Conservation (phyloP, 2,113 vertebrate genomes). For the Sinocyclocheilus maitianheensis region DNA sequence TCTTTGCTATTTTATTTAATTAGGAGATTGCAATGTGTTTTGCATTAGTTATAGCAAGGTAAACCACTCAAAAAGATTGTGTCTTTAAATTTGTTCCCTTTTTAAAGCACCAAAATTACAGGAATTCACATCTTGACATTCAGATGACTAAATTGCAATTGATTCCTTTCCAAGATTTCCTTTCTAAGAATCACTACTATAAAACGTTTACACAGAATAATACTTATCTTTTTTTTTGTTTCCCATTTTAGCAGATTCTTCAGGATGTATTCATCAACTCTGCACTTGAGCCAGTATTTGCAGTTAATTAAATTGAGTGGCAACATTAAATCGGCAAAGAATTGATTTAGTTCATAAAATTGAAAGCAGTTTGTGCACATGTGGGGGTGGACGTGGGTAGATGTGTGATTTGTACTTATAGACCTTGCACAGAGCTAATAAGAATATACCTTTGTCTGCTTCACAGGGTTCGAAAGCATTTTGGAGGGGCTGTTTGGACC, state of each 20-base stretch:
- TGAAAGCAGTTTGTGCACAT: conserved; percentile 39
- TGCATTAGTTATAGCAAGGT: neutral
- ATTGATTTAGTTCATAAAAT: conserved; percentile 62
- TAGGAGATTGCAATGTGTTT: neutral
- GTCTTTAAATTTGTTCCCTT: neutral
- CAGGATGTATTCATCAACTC: neutral
- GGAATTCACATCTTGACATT: neutral
- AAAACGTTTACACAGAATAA: neutral
- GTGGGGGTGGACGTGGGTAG: conserved; percentile 21
- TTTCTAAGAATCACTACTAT: neutral
- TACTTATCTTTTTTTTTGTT: neutral
- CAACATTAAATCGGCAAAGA: conserved; percentile 65
- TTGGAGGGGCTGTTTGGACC: conserved; percentile 98
- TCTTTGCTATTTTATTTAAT: neutral
- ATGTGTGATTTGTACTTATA: conserved; percentile 32
- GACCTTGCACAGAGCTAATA: conserved; percentile 16
- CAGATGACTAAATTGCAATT: neutral
- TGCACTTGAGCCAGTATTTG: conserved; percentile 63
- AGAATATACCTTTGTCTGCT: conserved; percentile 58
- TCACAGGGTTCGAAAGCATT: conserved; percentile 97
- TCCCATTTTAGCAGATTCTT: neutral
- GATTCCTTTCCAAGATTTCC: neutral
- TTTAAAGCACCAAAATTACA: neutral
- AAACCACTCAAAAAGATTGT: neutral
- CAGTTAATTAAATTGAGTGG: conserved; percentile 76